Base-by-base conservation (phyloP, 2,888 invertebrate genomes). In the Lepidochrysops patricia region DNA sequence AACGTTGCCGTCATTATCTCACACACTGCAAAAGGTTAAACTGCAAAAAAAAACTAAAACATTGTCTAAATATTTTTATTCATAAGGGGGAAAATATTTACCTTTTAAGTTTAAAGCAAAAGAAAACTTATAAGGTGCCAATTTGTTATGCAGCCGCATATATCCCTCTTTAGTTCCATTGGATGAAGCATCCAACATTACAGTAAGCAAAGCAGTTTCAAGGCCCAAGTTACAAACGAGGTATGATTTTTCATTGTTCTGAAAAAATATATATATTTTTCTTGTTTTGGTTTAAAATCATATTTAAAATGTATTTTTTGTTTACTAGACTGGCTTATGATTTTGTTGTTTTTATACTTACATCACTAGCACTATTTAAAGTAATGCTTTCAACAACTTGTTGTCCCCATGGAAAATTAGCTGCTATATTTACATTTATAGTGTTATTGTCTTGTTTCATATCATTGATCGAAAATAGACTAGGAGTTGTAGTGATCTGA, bases 81-180 rank as follows among this genome's bases (percentile, higher is more conserved):
- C n/a, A n/a, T n/a, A n/a, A n/a, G n/a, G 6, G 37, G 15, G 2
- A 19, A 23, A 48, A 65, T 15, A 6, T 34, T 35, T 70, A 90
- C 90, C 79, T 74, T 77, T 63, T 67, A 73, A 72, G 57, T 90
- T 73, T 57, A 92, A 76, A 19, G 91, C 90, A 75, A 95, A 92
- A 54, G 91, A 91, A 62, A 94, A 91, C 88, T 95, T 95, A 72
- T 93, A 95, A 0, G 96, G 96, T 12, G 95, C 91, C 62, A 96
- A 82, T 79, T 92, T 93, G 61, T 93, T 91, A 72, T 96, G 94
- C 48, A 95, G 84, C 63, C 90, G 84, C 56, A 93, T 78, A 64
- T 82, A 90, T 64, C 90, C 83, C 67, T 90, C 86, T 66, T 89
- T 86, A 27, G 82, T 76, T 27, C 85, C 89, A 66, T 92, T 91